A percentile compares a stretch with the other conserved stretches of the same genome.
Evolutionary conservation across 2,888 invertebrate species (phyloP).

Genomic region (Drosophila fulvimacula): DNA sequence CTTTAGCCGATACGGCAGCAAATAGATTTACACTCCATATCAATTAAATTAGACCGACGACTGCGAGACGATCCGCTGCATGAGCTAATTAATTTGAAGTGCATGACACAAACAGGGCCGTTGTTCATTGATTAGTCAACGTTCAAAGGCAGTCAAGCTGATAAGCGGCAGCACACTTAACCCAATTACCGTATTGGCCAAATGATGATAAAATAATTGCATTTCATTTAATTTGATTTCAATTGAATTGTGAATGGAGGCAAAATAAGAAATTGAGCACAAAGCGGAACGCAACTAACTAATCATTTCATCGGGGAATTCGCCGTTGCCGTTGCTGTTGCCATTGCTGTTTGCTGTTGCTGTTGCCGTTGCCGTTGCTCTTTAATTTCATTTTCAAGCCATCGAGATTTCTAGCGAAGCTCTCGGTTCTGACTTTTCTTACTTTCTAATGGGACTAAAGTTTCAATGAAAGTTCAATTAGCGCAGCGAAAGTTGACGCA

Average conservation of each 20-base stretch:
- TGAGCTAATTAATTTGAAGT: conserved; percentile 61
- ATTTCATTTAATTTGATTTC: conserved; percentile 75
- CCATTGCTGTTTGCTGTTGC: conserved; percentile 21
- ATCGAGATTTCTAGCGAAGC: conserved; percentile 47
- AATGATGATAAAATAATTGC: conserved; percentile 77
- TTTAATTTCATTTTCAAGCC: conserved; percentile 64
- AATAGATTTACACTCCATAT: conserved; percentile 42
- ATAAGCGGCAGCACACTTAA: conserved; percentile 71
- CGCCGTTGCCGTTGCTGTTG: conserved; percentile 26
- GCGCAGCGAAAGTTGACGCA: conserved; percentile 72
- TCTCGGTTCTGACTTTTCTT: conserved; percentile 58
- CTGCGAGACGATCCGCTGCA: conserved; percentile 46
- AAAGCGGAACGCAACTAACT: conserved; percentile 45
- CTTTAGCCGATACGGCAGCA: conserved; percentile 22
- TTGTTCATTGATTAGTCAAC: conserved; percentile 57
- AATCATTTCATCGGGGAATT: conserved; percentile 57
- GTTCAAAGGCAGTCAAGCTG: conserved; percentile 46
- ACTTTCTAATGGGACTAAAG: conserved; percentile 73
- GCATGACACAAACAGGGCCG: conserved; percentile 42
- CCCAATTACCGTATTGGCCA: conserved; percentile 71
- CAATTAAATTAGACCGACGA: conserved; percentile 57
- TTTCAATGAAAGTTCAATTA: conserved; percentile 80
- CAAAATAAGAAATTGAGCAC: conserved; percentile 29
- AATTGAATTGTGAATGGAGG: conserved; percentile 36
- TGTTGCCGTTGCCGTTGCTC: conserved; percentile 27